phyloP scores from a whole-genome alignment of 2,113 vertebrate genomes.

The Onychorhynchus coronatus region DNA sequence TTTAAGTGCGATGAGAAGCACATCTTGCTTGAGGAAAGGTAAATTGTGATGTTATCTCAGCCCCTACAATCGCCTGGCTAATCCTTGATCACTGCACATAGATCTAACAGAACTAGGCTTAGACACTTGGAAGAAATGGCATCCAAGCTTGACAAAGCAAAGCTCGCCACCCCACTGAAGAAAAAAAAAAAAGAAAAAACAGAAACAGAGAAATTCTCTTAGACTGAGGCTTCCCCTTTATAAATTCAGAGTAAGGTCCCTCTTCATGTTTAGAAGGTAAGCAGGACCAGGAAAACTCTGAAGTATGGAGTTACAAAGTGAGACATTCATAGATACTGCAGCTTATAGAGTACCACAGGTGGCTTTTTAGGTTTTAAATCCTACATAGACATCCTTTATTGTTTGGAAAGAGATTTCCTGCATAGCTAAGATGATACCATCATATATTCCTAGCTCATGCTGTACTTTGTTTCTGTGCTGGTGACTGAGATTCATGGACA shows the following conservation, averaged over 20 bases:
- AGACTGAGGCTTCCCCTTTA: not conserved
- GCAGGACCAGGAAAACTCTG: not conserved
- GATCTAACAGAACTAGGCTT: not conserved
- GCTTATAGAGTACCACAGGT: not conserved
- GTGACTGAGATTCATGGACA: not conserved
- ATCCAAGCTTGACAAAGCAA: not conserved
- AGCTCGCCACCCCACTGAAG: accelerated
- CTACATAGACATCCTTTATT: not conserved
- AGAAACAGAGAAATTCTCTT: not conserved
- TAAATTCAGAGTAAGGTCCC: not conserved
- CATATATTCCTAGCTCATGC: not conserved
- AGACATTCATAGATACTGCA: not conserved
- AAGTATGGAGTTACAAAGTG: not conserved
- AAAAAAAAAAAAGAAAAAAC: not conserved
- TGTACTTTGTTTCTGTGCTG: not conserved
- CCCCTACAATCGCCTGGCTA: not conserved
- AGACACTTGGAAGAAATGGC: not conserved
- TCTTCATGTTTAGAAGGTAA: not conserved
- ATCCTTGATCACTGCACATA: not conserved
- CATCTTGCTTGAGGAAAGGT: not conserved
- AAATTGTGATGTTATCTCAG: not conserved
- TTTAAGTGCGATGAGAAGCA: not conserved
- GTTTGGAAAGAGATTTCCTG: not conserved
- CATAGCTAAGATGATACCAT: not conserved
- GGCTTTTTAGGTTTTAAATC: not conserved